A percentile compares a stretch with the other conserved stretches of the same genome.
Evolutionary conservation across 2,888 invertebrate genomes (phyloP).

Genomic region (Cataglyphis livida): DNA sequence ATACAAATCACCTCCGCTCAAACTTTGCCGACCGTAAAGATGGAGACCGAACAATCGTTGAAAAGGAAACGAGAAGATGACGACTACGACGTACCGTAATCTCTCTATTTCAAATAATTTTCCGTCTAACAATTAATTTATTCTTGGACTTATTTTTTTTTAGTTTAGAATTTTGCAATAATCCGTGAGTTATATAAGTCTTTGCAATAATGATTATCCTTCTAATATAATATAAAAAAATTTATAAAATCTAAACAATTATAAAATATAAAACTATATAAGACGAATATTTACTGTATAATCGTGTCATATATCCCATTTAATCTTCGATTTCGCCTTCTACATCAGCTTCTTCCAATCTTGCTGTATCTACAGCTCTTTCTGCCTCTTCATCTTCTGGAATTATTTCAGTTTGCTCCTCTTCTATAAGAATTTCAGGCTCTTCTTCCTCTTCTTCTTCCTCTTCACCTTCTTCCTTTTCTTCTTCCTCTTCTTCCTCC

Average conservation of each 20-base stretch:
- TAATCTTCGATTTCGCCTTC: background rate
- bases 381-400: slow-evolving; percentile 55
- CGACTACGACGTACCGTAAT: slow-evolving; percentile 82
- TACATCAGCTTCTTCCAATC: slow-evolving; percentile 34
- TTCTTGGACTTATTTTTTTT: background rate
- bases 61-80: slow-evolving; percentile 84
- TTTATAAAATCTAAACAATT: slow-evolving; percentile 1
- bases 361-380: background rate
- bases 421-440: slow-evolving; percentile 26
- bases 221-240: background rate
- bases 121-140: background rate
- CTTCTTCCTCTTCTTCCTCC: slow-evolving; percentile 14
- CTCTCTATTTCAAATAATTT: background rate
- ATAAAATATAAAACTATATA: background rate
- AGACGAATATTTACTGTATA: slow-evolving; percentile 85
- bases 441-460: slow-evolving; percentile 8
- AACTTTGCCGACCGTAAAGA: slow-evolving; percentile 78
- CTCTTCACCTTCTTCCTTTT: slow-evolving; percentile 32
- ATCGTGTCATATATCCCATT: slow-evolving; percentile 13
- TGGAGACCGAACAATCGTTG: slow-evolving; percentile 78
- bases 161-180: background rate
- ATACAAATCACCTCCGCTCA: slow-evolving; percentile 81
- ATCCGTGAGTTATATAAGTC: background rate
- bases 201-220: background rate
- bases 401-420: slow-evolving; percentile 32